Percentiles rank a stretch among this genome's conserved stretches.
Evolutionary conservation across 2,888 invertebrate genomes (phyloP).

Genomic region (Suillia variegata): DNA sequence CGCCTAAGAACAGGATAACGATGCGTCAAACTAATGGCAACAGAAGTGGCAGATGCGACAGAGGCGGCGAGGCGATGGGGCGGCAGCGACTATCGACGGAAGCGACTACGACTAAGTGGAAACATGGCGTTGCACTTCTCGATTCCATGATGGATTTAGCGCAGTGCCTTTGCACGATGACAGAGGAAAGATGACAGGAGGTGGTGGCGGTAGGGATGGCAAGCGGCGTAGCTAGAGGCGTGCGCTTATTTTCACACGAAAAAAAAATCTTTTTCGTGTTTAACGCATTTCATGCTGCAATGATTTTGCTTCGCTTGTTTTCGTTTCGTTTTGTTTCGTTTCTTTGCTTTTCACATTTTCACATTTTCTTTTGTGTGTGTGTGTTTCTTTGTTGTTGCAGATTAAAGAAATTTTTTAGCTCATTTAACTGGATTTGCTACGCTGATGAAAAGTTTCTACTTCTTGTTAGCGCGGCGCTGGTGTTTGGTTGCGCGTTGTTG

Average conservation of each 20-base stretch:
- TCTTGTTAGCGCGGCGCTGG: too few relatives aligned
- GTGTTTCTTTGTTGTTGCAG: not conserved
- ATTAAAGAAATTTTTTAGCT: conserved; percentile 20
- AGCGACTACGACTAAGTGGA: not conserved
- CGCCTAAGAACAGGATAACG: not conserved
- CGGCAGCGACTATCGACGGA: too few relatives aligned
- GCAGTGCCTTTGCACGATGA: too few relatives aligned
- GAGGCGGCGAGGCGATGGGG: too few relatives aligned
- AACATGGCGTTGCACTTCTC: not conserved
- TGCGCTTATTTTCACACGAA: conserved; percentile 15
- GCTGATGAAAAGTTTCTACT: not conserved
- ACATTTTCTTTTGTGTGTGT: too few relatives aligned
- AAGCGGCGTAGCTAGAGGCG: not conserved
- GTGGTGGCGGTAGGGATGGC: not conserved
- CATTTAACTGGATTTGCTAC: conserved; percentile 16
- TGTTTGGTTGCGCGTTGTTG: too few relatives aligned
- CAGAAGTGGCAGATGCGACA: not conserved
- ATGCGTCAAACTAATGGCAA: not conserved
- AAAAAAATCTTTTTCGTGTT: conserved; percentile 18
- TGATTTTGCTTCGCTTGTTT: not conserved
- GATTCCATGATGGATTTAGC: not conserved
- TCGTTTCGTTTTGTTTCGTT: not conserved
- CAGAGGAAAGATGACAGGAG: not conserved
- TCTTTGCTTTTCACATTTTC: too few relatives aligned
- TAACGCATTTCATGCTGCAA: conserved; percentile 14